phyloP scores from a whole-genome alignment of 2,888 invertebrate species.

The Eilema caniola region DNA sequence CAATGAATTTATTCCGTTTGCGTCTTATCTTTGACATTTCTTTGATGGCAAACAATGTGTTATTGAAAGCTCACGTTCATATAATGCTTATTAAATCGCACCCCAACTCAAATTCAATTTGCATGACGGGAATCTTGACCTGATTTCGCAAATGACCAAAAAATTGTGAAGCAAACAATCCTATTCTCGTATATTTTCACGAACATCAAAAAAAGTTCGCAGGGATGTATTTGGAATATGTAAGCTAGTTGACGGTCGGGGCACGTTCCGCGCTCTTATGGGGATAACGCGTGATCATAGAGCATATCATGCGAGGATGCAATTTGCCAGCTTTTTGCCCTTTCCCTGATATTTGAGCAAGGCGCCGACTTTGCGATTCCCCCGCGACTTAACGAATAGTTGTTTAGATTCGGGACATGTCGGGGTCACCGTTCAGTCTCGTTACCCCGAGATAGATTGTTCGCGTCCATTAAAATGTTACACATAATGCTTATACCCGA shows the following conservation, averaged over 20 bases:
- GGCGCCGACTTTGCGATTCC: slow-evolving; percentile 49
- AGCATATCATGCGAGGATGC: slow-evolving; percentile 54
- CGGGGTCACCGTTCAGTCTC: slow-evolving; percentile 34
- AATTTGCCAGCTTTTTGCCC: slow-evolving; percentile 52
- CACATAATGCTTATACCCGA: slow-evolving; percentile 28
- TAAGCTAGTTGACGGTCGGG: slow-evolving; percentile 39
- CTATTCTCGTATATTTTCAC: slow-evolving; percentile 33
- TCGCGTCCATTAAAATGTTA: slow-evolving; percentile 51
- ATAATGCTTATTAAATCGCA: slow-evolving; percentile 25
- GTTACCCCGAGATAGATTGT: slow-evolving; percentile 49
- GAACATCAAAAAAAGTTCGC: slow-evolving; percentile 44
- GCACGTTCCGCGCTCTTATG: slow-evolving; percentile 50
- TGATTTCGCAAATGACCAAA: slow-evolving; percentile 47
- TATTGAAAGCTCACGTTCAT: slow-evolving; percentile 25
- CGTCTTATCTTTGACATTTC: slow-evolving; percentile 4
- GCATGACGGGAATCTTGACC: slow-evolving; percentile 32
- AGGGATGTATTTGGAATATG: slow-evolving; percentile 42
- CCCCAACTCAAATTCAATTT: slow-evolving; percentile 24
- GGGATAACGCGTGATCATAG: slow-evolving; percentile 57
- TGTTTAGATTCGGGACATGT: slow-evolving; percentile 51
- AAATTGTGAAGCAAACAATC: slow-evolving; percentile 42
- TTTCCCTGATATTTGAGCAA: slow-evolving; percentile 44
- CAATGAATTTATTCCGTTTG: not conserved
- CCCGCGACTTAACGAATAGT: slow-evolving; percentile 49
- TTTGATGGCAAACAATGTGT: slow-evolving; percentile 18